Conservation (phyloP, 2,797 vertebrate species). For the Botia almorhae region DNA sequence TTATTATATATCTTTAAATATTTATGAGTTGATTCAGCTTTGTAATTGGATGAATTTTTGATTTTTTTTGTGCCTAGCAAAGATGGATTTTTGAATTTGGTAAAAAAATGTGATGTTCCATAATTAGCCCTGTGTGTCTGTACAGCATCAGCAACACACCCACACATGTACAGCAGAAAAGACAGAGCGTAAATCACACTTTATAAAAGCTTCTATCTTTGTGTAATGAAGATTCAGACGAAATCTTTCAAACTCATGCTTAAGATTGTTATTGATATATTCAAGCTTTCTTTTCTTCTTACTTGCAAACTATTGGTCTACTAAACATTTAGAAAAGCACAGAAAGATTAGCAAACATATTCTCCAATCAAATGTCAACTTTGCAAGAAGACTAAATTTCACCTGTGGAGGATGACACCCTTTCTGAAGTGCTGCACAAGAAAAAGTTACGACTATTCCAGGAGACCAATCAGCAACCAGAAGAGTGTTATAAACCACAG, state of each 20-base stretch:
- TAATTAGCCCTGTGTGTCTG: constrained; percentile 26
- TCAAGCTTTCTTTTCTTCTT: background rate
- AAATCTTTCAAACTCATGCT: constrained; percentile 34
- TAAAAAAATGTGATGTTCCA: background rate
- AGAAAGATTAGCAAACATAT: background rate
- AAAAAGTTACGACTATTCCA: constrained; percentile 87
- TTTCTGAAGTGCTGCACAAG: constrained; percentile 55
- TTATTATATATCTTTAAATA: constrained; percentile 59
- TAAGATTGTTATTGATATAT: background rate
- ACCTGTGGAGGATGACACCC: constrained; percentile 57
- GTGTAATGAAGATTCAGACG: constrained; percentile 12
- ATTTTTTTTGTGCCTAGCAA: background rate
- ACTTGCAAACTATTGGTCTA: background rate
- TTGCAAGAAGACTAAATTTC: constrained; percentile 69
- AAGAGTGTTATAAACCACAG: constrained; percentile 96
- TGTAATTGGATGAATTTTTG: background rate
- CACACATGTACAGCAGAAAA: constrained; percentile 19
- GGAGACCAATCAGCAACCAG: constrained; percentile 93
- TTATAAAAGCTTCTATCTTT: constrained; percentile 9
- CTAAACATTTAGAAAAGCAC: background rate
- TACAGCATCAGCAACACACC: background rate
- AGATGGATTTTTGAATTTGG: background rate
- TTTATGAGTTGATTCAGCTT: constrained; percentile 60
- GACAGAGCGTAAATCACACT: constrained; percentile 9
- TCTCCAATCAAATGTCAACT: constrained; percentile 28